Conservation (phyloP, 2,797 vertebrate species). For the Varecia variegata region DNA sequence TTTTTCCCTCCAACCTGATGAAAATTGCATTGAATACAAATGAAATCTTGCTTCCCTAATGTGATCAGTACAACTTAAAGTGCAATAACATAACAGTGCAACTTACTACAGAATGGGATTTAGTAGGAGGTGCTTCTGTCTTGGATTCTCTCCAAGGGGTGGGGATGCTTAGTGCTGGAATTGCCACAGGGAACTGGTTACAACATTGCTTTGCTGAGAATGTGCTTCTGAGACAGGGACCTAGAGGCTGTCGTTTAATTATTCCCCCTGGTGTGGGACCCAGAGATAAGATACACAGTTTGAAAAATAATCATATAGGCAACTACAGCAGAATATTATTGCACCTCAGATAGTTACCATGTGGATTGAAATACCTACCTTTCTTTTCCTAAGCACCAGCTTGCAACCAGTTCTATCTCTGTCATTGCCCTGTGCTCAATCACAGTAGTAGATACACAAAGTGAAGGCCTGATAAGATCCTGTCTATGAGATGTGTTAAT, state of each 20-base stretch:
- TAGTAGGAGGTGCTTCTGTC: neutral
- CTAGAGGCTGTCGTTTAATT: conserved; percentile 1
- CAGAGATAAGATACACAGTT: neutral
- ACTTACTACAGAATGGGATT: neutral
- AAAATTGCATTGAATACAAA: neutral
- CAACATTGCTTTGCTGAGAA: neutral
- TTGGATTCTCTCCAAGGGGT: conserved; percentile 29
- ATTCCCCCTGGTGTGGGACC: neutral
- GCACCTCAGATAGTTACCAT: neutral
- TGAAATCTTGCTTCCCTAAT: neutral
- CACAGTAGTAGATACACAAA: neutral
- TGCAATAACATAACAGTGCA: neutral
- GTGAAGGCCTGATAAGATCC: neutral
- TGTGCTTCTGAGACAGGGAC: neutral
- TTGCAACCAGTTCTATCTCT: neutral
- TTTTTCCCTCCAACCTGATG: neutral
- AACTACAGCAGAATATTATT: neutral
- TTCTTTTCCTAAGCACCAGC: conserved; percentile 3
- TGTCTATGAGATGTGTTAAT: neutral
- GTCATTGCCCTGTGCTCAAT: neutral
- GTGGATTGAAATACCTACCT: neutral
- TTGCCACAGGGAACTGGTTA: conserved; percentile 2
- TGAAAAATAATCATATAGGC: neutral
- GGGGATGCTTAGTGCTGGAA: neutral
- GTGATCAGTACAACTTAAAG: neutral